Evolutionary conservation across 2,888 invertebrate species (phyloP).

Genomic region (Hirtodrosophila trivittata): DNA sequence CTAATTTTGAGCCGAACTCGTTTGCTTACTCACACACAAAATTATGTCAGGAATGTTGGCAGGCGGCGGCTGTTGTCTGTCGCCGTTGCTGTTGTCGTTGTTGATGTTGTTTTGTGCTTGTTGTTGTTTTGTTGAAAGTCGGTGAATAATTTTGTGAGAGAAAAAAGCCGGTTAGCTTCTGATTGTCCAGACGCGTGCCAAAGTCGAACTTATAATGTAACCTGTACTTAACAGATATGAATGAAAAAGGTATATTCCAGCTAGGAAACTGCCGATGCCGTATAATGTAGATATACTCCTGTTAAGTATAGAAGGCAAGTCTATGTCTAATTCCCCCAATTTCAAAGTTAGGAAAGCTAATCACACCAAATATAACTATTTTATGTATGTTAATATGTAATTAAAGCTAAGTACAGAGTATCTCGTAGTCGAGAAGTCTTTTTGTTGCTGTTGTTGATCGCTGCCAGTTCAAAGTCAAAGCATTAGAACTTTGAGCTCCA

Average conservation of each 20-base stretch:
- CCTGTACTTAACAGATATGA: neutral
- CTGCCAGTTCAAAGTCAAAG: conserved; percentile 11
- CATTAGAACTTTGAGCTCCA: conserved; percentile 14
- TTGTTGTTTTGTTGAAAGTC: conserved; percentile 49
- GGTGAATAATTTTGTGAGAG: conserved; percentile 55
- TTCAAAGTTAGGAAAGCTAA: too few relatives aligned
- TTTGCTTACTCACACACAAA: conserved; percentile 77
- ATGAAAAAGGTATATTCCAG: too few relatives aligned
- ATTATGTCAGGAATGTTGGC: conserved; percentile 79
- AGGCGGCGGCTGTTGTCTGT: conserved; percentile 41
- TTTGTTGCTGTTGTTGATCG: neutral
- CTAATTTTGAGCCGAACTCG: conserved; percentile 74
- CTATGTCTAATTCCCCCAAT: too few relatives aligned
- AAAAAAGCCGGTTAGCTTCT: conserved; percentile 57
- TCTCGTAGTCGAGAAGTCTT: too few relatives aligned
- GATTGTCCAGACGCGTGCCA: conserved; percentile 53
- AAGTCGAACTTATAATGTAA: conserved; percentile 33
- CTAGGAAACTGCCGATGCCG: too few relatives aligned
- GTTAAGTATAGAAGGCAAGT: too few relatives aligned
- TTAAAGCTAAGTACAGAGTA: too few relatives aligned
- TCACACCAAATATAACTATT: too few relatives aligned
- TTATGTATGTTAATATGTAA: too few relatives aligned
- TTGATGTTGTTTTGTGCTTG: conserved; percentile 25
- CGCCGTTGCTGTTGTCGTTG: conserved; percentile 29
- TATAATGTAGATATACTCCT: too few relatives aligned